A percentile compares a stretch with the other conserved stretches of the same genome.
These are phyloP conservation scores for Brachylomia viminalis DNA, from an alignment of 2,888 invertebrate species.

Conservation along the genomic window DNA sequence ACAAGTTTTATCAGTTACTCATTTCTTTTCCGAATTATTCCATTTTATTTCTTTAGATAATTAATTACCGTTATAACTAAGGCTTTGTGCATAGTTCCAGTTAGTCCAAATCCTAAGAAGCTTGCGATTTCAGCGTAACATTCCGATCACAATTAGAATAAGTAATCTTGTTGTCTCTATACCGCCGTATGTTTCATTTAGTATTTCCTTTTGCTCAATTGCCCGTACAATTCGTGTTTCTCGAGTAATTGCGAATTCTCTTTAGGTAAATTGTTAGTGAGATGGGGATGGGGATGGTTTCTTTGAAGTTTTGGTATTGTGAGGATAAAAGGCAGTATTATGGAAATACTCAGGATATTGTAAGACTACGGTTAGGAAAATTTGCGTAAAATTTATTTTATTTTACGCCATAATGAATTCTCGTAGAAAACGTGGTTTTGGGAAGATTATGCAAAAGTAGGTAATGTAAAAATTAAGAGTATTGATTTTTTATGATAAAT, in stretches of 20 bases:
- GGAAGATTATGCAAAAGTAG: too few relatives aligned
- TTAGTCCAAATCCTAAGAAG: slow-evolving; percentile 41
- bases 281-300: neutral
- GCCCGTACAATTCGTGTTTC: slow-evolving; percentile 32
- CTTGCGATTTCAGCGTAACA: slow-evolving; percentile 17
- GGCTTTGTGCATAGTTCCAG: slow-evolving; percentile 34
- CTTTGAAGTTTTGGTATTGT: slow-evolving; percentile 20
- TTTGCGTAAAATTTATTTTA: too few relatives aligned
- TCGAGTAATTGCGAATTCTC: slow-evolving; percentile 40
- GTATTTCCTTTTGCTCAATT: slow-evolving; percentile 56
- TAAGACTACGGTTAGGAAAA: too few relatives aligned
- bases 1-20: too few relatives aligned
- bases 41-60: neutral
- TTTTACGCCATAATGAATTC: too few relatives aligned
- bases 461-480: too few relatives aligned
- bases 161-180: slow-evolving; percentile 59
- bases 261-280: slow-evolving; percentile 23
- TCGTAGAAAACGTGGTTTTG: too few relatives aligned
- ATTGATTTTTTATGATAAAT: too few relatives aligned
- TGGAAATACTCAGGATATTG: neutral
- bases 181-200: slow-evolving; percentile 47
- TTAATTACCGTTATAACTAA: slow-evolving; percentile 18
- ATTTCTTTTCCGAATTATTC: neutral
- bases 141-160: slow-evolving; percentile 66
- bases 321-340: slow-evolving; percentile 2